Conservation (phyloP, 1,140 invertebrate genomes). For the Diachasma alloeum region DNA sequence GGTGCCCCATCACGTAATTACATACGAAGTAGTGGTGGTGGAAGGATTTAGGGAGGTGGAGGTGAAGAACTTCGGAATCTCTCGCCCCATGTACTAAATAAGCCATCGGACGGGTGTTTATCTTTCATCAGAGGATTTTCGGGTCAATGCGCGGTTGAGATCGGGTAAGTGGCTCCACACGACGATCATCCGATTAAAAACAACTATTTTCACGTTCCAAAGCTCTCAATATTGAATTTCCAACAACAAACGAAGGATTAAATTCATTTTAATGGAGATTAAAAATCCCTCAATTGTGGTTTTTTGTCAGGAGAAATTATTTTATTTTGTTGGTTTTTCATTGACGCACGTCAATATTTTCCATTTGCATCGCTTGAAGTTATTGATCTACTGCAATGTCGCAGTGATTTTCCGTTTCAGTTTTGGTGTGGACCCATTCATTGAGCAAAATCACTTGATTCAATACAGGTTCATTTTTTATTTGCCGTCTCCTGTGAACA, state of each 20-base stretch:
- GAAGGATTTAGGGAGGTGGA: not conserved
- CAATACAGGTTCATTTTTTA: not conserved
- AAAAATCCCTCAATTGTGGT: no score
- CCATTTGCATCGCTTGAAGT: no score
- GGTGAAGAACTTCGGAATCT: not conserved
- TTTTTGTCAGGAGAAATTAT: no score
- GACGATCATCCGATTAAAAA: not conserved
- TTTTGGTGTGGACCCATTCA: not conserved
- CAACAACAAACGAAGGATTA: not conserved
- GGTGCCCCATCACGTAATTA: not conserved
- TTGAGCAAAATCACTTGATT: not conserved
- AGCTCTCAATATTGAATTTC: not conserved
- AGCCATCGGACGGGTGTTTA: not conserved
- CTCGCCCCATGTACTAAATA: not conserved
- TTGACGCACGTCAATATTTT: no score
- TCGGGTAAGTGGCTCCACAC: not conserved
- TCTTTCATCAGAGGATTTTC: constrained; percentile 17
- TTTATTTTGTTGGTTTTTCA: no score
- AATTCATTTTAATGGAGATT: no score
- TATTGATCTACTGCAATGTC: no score
- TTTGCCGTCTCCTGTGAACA: no score
- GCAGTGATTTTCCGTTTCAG: not conserved
- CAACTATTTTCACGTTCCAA: not conserved
- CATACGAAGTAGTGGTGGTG: not conserved
- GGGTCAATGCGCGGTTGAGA: not conserved